Evolutionary conservation across 2,888 invertebrate genomes (phyloP).

Genomic region (Lepidocyrtoides sp.): DNA sequence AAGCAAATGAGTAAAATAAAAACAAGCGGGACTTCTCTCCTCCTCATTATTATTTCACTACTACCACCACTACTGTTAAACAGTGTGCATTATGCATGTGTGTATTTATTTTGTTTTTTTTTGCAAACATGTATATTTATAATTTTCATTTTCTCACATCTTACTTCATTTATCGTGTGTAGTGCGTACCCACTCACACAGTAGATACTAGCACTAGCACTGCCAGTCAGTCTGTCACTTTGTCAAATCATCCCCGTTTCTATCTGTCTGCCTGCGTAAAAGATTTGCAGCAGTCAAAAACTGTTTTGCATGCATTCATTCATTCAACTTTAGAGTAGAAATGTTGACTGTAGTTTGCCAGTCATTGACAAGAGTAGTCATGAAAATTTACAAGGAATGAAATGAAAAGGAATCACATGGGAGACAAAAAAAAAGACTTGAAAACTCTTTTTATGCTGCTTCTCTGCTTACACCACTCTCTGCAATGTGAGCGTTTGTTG

Average conservation of each 20-base stretch:
- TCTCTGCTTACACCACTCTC: background rate
- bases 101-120: background rate
- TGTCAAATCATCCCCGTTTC: background rate
- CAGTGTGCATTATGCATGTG: background rate
- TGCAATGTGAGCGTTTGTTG: background rate
- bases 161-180: no score
- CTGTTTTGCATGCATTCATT: conserved; percentile 55
- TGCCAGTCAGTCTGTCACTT: conserved; percentile 23
- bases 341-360: conserved; percentile 55
- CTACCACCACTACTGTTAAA: background rate
- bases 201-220: no score
- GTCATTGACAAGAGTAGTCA: conserved; percentile 78
- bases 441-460: background rate
- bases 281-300: conserved; percentile 53
- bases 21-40: conserved; percentile 46
- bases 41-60: conserved; percentile 66
- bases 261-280: conserved; percentile 7
- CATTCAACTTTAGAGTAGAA: background rate
- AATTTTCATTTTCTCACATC: background rate
- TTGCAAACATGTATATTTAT: no score
- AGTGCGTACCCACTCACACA: no score
- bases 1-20: conserved; percentile 63
- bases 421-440: conserved; percentile 50
- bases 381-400: conserved; percentile 79
- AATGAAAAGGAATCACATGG: conserved; percentile 79